Evolutionary conservation across 2,113 vertebrate genomes (phyloP).

Genomic region (Sclerurus mexicanus): DNA sequence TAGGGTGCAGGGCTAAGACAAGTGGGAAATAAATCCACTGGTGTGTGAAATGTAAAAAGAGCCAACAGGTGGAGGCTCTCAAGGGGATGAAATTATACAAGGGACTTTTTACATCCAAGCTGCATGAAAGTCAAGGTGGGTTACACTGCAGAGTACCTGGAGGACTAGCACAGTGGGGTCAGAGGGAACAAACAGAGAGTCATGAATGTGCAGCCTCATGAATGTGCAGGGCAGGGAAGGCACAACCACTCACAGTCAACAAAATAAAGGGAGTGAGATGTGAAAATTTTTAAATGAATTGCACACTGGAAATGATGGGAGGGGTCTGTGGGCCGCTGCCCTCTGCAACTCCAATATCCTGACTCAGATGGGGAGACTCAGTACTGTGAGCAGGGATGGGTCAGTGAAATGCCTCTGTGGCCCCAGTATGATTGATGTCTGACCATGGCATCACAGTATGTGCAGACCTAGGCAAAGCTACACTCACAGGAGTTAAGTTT

Average conservation of each 20-base stretch:
- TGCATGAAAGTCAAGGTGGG: neutral
- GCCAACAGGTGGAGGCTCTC: neutral
- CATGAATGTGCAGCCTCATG: neutral
- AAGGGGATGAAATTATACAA: neutral
- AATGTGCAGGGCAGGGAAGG: rapidly evolving
- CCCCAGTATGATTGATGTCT: rapidly evolving
- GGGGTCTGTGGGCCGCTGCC: neutral
- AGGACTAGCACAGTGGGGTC: neutral
- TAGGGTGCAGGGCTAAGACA: neutral
- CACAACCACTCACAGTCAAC: rapidly evolving
- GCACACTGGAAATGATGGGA: rapidly evolving
- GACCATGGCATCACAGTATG: rapidly evolving
- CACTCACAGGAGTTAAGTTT: rapidly evolving
- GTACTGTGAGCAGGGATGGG: neutral
- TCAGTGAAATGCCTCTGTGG: neutral
- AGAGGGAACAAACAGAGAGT: neutral
- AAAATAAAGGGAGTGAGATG: neutral
- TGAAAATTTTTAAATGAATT: neutral
- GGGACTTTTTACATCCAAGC: neutral
- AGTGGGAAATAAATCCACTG: neutral
- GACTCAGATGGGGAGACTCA: neutral
- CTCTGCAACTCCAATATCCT: rapidly evolving
- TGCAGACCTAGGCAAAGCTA: neutral
- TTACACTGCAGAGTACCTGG: neutral
- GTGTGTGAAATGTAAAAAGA: neutral